These are phyloP conservation scores for Chamaetylas fuelleborni DNA, from an alignment of 2,113 vertebrate species.

Conservation along the genomic window DNA sequence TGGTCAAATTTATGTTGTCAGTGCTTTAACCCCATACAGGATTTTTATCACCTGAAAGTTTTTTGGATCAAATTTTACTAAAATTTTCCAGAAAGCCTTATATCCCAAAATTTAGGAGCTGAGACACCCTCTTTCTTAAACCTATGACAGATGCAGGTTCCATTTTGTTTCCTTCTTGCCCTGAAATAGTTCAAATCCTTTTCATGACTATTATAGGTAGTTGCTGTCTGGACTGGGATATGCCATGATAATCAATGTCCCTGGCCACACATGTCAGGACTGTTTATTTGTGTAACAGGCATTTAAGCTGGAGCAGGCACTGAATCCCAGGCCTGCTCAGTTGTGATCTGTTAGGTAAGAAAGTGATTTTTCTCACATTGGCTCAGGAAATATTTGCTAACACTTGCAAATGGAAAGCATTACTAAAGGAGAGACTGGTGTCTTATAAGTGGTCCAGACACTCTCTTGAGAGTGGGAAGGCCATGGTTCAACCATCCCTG, in stretches of 20 bases:
- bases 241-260: rapidly evolving
- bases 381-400: not conserved
- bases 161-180: not conserved
- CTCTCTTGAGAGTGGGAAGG: not conserved
- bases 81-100: not conserved
- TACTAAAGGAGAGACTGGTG: not conserved
- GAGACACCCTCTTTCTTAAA: not conserved
- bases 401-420: not conserved
- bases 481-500: not conserved
- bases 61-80: not conserved
- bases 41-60: not conserved
- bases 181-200: not conserved
- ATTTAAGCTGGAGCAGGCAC: not conserved
- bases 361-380: not conserved
- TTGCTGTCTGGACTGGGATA: not conserved
- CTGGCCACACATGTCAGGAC: not conserved
- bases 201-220: not conserved
- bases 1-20: not conserved
- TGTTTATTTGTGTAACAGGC: rapidly evolving
- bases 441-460: not conserved
- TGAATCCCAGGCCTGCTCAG: not conserved
- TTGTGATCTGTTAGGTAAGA: not conserved
- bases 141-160: not conserved
- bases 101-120: not conserved
- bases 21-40: not conserved